phyloP scores from a whole-genome alignment of 2,888 invertebrate species.

The Lepidochrysops patricia region DNA sequence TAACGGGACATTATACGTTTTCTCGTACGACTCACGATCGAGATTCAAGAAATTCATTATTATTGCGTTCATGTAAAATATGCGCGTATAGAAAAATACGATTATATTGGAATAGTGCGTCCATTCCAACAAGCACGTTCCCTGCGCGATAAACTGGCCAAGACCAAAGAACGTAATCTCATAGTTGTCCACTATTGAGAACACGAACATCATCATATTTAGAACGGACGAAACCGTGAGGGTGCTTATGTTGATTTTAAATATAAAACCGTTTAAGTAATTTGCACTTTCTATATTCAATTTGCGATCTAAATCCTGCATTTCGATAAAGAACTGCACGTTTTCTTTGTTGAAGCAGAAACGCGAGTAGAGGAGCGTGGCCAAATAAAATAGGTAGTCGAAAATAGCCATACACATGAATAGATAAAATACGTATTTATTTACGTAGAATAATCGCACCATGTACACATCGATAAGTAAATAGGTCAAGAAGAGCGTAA shows the following conservation, averaged over 20 bases:
- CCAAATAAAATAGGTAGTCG: constrained; percentile 28
- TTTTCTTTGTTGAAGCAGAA: constrained; percentile 39
- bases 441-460: constrained; percentile 16
- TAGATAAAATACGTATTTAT: constrained; percentile 7
- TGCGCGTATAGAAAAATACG: background rate
- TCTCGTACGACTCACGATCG: background rate
- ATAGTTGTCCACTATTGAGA: background rate
- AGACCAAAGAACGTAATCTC: background rate
- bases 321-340: constrained; percentile 35
- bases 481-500: background rate
- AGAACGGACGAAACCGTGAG: constrained; percentile 17
- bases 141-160: background rate
- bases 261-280: constrained; percentile 28
- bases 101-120: background rate
- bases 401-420: constrained; percentile 3
- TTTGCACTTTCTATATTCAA: constrained; percentile 38
- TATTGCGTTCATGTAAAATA: background rate
- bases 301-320: constrained; percentile 45
- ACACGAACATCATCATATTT: background rate
- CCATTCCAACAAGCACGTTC: background rate
- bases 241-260: constrained; percentile 26
- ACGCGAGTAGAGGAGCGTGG: constrained; percentile 36
- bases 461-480: background rate
- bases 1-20: background rate
- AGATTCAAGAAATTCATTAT: constrained; percentile 3